These are phyloP conservation scores for Oscheius sp. DNA, from an alignment of 2,888 invertebrate genomes.

Conservation along the genomic window DNA sequence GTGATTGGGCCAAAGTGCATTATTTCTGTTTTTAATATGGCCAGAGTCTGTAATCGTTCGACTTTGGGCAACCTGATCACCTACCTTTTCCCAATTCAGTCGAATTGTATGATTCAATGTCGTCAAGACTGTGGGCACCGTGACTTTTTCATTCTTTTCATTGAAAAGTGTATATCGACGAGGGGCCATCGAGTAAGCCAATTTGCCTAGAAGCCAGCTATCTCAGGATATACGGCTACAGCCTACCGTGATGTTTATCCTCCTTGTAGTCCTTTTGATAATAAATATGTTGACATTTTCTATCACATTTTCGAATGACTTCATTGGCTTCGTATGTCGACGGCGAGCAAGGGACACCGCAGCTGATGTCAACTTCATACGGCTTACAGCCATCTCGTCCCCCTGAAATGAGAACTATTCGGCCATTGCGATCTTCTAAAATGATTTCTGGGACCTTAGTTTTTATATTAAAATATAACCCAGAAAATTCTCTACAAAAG, in stretches of 20 bases:
- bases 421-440: too few species aligned
- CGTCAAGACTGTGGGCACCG: conserved; percentile 69
- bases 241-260: conserved; percentile 66
- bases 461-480: too few species aligned
- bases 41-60: conserved; percentile 37
- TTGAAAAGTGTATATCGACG: conserved; percentile 69
- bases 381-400: conserved; percentile 71
- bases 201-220: conserved; percentile 52
- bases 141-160: conserved; percentile 60
- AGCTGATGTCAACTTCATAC: conserved; percentile 63
- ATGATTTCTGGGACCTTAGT: too few species aligned
- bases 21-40: conserved; percentile 68
- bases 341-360: conserved; percentile 71
- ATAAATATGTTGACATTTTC: conserved; percentile 68
- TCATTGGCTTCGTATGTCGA: conserved; percentile 68
- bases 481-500: too few species aligned
- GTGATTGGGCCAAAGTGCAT: conserved; percentile 68
- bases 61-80: too few species aligned
- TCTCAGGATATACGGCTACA: background rate
- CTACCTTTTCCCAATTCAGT: too few species aligned
- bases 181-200: conserved; percentile 71
- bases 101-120: too few species aligned
- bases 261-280: conserved; percentile 69
- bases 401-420: conserved; percentile 44
- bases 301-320: conserved; percentile 61